A percentile compares a stretch with the other conserved stretches of the same genome.
Evolutionary conservation across 2,797 vertebrate species (phyloP).

Genomic region (Lacerta bilineata): DNA sequence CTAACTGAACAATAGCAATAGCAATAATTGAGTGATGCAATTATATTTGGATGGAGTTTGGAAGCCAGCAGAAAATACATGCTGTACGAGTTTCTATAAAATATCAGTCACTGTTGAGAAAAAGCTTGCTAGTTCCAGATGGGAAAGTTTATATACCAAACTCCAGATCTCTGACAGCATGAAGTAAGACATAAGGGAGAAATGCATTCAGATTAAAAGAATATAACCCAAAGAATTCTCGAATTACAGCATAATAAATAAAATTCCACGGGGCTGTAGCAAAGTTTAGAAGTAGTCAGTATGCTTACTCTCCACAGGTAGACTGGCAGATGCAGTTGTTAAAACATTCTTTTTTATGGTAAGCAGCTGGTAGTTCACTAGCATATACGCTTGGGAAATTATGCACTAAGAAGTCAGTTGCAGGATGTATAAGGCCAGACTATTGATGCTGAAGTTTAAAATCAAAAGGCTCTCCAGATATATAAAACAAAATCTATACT

Average conservation of each 20-base stretch:
- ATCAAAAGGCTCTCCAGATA: too few relatives aligned
- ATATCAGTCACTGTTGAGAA: background rate
- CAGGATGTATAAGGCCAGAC: background rate
- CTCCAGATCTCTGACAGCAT: background rate
- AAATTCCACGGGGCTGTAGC: background rate
- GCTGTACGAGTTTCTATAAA: background rate
- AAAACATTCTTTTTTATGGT: constrained; percentile 7
- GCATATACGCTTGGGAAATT: background rate
- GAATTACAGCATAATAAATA: constrained; percentile 7
- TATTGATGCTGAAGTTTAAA: background rate
- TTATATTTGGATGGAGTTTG: background rate
- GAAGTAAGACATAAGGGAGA: background rate
- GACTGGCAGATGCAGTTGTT: background rate
- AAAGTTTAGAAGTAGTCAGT: background rate
- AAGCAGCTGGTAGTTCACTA: background rate
- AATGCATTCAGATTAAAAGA: background rate
- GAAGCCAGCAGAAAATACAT: background rate
- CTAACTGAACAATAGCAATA: background rate
- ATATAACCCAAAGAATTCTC: background rate
- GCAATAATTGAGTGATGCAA: too few relatives aligned
- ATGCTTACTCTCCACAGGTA: background rate
- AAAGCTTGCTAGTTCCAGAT: background rate
- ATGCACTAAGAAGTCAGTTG: background rate
- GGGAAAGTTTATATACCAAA: background rate
- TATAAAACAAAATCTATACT: background rate